Evolutionary conservation across 1,140 invertebrate genomes (phyloP), one percentile per base, ranked within the genome.

Genomic region (Himalopsyche phryganea): DNA sequence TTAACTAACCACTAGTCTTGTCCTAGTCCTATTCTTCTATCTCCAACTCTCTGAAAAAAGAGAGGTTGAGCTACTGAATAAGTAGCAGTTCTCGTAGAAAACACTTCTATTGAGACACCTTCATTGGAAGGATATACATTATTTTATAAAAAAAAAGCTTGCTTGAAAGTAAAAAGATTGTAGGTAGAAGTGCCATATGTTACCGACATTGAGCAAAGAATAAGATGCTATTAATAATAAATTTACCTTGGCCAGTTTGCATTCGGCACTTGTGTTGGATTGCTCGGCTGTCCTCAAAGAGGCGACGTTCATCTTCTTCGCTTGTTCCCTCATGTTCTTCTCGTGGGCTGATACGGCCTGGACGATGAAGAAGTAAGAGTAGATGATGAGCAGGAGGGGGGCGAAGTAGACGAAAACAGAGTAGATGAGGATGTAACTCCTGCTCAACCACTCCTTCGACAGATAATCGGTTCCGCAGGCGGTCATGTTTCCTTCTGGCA

Each of bases 391-490:
- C 17, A 80, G 60, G 1, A 90, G 73, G 1, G 88, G 88, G 14
- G 77, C 61, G 53, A 83, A 81, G 70, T 87, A 88, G 19, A 79
- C 79, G 71, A 81, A 84, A 9, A 84, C 58, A 5, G 79, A 81
- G 68, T 87, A 86, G 38, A 84, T 72, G 6, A 86, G 68, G 61
- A 86, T 85, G 76, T 86, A 88, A 47, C 80, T 83, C 36, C 78
- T 74, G 68, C 80, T 83, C 28, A 74, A 68, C 80, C 78, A 82
- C 45, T 83, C 81, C 66, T 86, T 83, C 67, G 69, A 80, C 40
- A 91, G 75, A 68, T 89, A 91, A 67, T 91, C 88, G 11, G 88
- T 88, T 50, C 88, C 88, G 65, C 88, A 91, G 10, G 86, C 86
- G 1, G 87, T 90, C 80, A 89, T 85, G 70, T 90, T 90, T 15